Evolutionary conservation across 2,797 vertebrate species (phyloP).

Genomic region (Phaenicophaeus curvirostris): DNA sequence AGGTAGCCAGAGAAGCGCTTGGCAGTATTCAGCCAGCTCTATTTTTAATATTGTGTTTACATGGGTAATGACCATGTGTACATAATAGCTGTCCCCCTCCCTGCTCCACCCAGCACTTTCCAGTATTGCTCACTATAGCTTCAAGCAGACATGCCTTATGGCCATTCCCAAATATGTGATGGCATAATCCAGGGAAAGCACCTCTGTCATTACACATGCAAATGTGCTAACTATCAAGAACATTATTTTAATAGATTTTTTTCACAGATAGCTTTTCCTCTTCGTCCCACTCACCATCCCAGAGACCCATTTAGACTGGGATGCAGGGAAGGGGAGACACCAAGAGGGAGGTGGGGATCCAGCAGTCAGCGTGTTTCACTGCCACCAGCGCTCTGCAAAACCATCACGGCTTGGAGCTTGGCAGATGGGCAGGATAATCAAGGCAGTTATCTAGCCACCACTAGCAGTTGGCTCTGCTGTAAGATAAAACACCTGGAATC

Average conservation of each 20-base stretch:
- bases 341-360: constrained; percentile 15
- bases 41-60: constrained; percentile 48
- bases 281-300: neutral
- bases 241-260: constrained; percentile 32
- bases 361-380: neutral
- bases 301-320: neutral
- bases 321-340: constrained; percentile 15
- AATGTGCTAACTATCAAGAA: neutral
- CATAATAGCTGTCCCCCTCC: constrained; percentile 32
- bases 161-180: neutral
- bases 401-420: neutral
- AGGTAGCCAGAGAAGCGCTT: neutral
- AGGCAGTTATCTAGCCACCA: neutral
- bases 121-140: constrained; percentile 45
- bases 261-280: neutral
- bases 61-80: constrained; percentile 39
- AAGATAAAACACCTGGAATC: neutral
- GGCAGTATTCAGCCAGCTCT: neutral
- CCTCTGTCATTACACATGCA: constrained; percentile 30
- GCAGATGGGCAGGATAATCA: neutral
- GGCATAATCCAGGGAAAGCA: constrained; percentile 42
- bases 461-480: neutral
- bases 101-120: constrained; percentile 45
- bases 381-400: neutral
- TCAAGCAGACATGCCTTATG: constrained; percentile 32